Evolutionary conservation across 2,888 invertebrate genomes (phyloP), one percentile per base, ranked within the genome.

Genomic region (Laothoe populi): DNA sequence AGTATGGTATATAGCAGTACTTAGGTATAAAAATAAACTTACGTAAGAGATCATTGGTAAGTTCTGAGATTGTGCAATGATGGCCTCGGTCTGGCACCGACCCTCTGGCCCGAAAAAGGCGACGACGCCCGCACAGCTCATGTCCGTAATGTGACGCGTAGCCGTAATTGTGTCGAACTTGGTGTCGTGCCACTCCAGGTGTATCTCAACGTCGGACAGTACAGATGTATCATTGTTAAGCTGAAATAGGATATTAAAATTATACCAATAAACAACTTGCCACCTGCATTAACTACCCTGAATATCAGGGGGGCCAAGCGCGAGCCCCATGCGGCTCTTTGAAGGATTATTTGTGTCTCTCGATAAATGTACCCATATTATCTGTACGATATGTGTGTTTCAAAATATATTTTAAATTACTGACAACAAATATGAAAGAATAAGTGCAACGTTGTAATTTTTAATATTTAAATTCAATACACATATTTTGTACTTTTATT

Each of bases 11-110:
- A 31, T 31, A 46, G n/a, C 31, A 53, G 35, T 4, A 13, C 31
- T 11, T 35, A 53, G 35, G 13, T 11, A 2, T n/a, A 62, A 40
- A 57, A 63, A 58, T 49, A n/a, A 38, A 96, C 98, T 96, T 92
- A 99, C 99, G 90, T 98, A 98, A 83, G 98, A 98, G 87, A 99
- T 97, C 97, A 99, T 98, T 64, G 99, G 98, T 81, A 98, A 95
- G 93, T 99, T 98, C 85, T 97, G 95, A 53, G 98, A 96, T 82
- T 98, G 97, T 24, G 99, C 96, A 61, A 99, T 96, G 75, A 97
- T 97, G 61, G 99, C 98, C 88, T 99, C 99, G n/a, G 98, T 97
- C 80, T 96, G 95, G 90, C 99, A 99, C 60, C 96, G 95, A 64
- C 98, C 98, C 90, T 99, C 99, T 1, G 99, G 98, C 3, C 99